These are phyloP conservation scores for Agapornis canus DNA, from an alignment of 2,797 vertebrate genomes.

Conservation along the genomic window DNA sequence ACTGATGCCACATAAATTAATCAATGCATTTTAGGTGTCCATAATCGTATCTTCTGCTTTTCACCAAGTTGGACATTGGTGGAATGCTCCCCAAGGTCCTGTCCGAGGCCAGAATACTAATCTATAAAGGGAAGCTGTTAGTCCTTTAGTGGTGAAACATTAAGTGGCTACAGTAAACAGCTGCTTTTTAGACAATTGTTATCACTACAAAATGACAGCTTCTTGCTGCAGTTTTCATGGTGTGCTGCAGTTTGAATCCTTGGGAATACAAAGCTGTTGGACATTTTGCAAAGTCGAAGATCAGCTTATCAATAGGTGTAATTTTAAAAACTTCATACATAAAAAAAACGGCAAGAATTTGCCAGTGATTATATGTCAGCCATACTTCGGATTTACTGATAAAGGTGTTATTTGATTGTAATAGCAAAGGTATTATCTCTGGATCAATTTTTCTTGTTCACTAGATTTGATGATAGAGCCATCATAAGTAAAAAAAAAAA, in stretches of 20 bases:
- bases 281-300: background rate
- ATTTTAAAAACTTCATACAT: background rate
- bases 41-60: background rate
- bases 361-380: background rate
- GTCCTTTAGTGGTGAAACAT: background rate
- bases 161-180: background rate
- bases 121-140: background rate
- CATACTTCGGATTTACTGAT: background rate
- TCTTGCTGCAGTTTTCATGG: background rate
- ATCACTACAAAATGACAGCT: background rate
- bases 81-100: background rate
- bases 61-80: rapidly evolving
- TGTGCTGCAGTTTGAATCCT: background rate
- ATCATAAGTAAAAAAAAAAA: background rate
- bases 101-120: background rate
- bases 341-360: background rate
- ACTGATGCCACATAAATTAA: background rate
- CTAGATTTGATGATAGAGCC: background rate
- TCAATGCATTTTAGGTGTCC: background rate
- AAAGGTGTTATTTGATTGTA: background rate
- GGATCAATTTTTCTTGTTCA: background rate
- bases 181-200: background rate
- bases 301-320: background rate
- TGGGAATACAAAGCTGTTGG: background rate
- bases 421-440: background rate